Conservation (phyloP, 2,888 invertebrate species). For the Thecocarcelia acutangulata region DNA sequence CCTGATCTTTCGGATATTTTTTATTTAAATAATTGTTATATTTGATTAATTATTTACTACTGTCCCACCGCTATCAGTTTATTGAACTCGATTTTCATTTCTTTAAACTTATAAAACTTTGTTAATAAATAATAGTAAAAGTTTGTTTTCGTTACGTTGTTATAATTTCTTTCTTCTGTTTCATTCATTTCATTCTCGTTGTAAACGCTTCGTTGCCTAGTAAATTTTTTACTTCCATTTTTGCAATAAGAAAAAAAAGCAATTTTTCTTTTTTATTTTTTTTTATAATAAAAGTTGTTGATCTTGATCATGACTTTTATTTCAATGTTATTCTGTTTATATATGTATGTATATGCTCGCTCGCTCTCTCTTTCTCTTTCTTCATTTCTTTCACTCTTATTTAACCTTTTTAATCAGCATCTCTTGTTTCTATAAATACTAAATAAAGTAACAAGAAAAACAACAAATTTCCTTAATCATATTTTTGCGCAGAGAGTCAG, state of each 20-base stretch:
- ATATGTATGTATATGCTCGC: slow-evolving; percentile 13
- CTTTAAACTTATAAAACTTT: slow-evolving; percentile 4
- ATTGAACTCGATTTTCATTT: slow-evolving; percentile 64
- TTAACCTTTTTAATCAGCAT: slow-evolving; percentile 10
- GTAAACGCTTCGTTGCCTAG: slow-evolving; percentile 35
- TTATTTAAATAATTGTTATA: too few relatives aligned
- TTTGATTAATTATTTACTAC: too few relatives aligned
- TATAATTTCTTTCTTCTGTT: slow-evolving; percentile 18
- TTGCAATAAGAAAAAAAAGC: slow-evolving; percentile 5
- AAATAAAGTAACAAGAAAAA: slow-evolving; percentile 24
- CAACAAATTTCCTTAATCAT: slow-evolving; percentile 33
- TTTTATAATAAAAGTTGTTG: slow-evolving; percentile 43
- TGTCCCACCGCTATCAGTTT: slow-evolving; percentile 38
- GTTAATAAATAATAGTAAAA: slow-evolving; percentile 55
- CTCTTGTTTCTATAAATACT: slow-evolving; percentile 28
- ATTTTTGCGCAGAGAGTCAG: slow-evolving; percentile 8
- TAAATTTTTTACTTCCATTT: slow-evolving; percentile 27
- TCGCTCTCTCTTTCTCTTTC: neutral
- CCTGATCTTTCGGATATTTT: too few relatives aligned
- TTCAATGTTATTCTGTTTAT: slow-evolving; percentile 64
- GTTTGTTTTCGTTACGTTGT: slow-evolving; percentile 40
- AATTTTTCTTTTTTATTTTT: slow-evolving; percentile 20
- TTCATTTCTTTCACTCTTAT: neutral
- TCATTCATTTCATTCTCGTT: slow-evolving; percentile 37
- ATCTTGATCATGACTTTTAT: slow-evolving; percentile 67